Base-by-base conservation (phyloP, 1,140 invertebrate species). In the Zaprionus africanus region DNA sequence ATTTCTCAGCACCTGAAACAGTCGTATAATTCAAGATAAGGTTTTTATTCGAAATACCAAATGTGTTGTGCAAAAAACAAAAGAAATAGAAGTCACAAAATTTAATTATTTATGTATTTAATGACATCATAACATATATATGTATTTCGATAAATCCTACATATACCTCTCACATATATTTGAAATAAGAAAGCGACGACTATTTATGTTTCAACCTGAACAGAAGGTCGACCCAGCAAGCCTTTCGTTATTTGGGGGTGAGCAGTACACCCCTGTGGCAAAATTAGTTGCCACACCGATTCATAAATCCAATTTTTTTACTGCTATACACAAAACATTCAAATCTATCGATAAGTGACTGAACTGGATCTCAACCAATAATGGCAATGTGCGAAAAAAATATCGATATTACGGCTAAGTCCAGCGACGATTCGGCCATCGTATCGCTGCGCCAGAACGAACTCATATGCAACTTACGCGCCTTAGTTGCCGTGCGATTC, bases 371-470 rank as follows among this genome's bases (percentile, higher is more conserved):
- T 13, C 22, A 2, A 13, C 17, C 24, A 61, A 61, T 54, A 19
- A 5, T 54, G 19, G 41, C 22, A 22, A 84, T 84, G 74, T 41
- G 68, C 13, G 31, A 51, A 15, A 62, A 62, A 11, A 54, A 46
- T 22, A 87, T 87, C 17, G 67, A 81, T 26, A 87, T 87, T 5
- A 62, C 46, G 5, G 84, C 80, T 36, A 87, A 87, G 63, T 43
- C 77, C 4, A 36, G 68, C n/a, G 64, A 43, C 2, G 53, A 15
- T 2, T 68, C 76, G 24, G 78, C 49, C 1, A 53, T 69, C 4
- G 78, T 87, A 9, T 79, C 85, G 1, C 22, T 88, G 54, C 85
- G 84, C n/a, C 51, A 70, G 22, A 84, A 74, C 24, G 85, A 88
- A 46, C 54, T 76, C 5, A 72, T 88, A 12, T 31, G 59, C 31